Evolutionary conservation across 30 jellyfish, hydroid and myxozoan genomes (phyloP), one percentile per base, ranked within the genome.

Genomic region (Pseudorhiza aurosa): DNA sequence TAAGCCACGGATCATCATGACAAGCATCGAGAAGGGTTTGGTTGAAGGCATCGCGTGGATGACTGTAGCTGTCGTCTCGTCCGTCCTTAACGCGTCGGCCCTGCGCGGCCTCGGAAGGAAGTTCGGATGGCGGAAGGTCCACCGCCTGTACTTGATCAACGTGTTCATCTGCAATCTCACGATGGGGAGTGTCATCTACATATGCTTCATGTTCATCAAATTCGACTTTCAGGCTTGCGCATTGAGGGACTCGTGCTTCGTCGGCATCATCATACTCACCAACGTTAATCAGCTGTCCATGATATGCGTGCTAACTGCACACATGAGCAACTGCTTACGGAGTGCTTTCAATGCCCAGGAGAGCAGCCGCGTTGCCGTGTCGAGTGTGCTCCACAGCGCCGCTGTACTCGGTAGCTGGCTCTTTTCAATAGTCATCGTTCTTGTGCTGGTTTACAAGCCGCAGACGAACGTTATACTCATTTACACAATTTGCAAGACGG

Each of bases 131-230:
- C 28, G 30, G 77, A 63, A 15, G 9, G 43, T 37, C 28, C 71
- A 80, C 30, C 72, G 84, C 14, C 31, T 80, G 37, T 80, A 80
- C 59, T 77, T 80, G 19, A 22, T 14, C 51, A 80, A 80, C 14
- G 91, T 80, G 0, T 80, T 80, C 45, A 18, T 80, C 15, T 25
- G 91, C 77, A 80, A 80, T 24, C n/a, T 80, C 58, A 39, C 77
- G 12, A 36, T 80, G 36, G 83, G 84, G 14, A 80, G 83, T 40
- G 65, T 65, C n/a, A 47, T 26, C 10, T 65, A 80, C 47, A 0
- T 65, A 3, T 46, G 84, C 1, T 53, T 21, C 26, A 35, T 53
- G 33, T 40, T 50, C 7, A 64, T 80, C 15, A 31, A 37, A 37
- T 65, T 80, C 36, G 91, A 72, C 2, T 39, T 10, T 27, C 5